These are phyloP conservation scores for Galerucella nymphaeae DNA, from an alignment of 2,888 invertebrate species.

Conservation along the genomic window DNA sequence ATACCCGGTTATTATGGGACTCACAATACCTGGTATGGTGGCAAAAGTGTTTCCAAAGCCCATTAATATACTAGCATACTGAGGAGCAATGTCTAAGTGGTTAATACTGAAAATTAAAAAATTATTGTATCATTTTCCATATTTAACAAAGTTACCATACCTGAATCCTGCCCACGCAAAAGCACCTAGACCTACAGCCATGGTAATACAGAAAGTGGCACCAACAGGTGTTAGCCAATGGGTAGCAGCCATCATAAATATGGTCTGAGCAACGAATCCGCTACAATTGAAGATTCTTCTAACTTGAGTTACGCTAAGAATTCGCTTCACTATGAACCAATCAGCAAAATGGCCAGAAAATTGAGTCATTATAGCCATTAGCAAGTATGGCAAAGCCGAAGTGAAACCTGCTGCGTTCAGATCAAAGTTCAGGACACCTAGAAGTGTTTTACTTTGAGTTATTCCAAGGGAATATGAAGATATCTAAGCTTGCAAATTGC, in stretches of 20 bases:
- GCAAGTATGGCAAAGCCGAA: slow-evolving; percentile 88
- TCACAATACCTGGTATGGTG: slow-evolving; percentile 51
- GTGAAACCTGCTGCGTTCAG: slow-evolving; percentile 84
- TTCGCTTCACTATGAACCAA: slow-evolving; percentile 73
- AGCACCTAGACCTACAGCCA: slow-evolving; percentile 91
- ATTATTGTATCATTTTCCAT: background rate
- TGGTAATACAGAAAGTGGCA: slow-evolving; percentile 84
- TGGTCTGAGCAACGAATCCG: slow-evolving; percentile 81
- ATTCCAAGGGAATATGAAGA: no score
- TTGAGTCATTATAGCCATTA: slow-evolving; percentile 86
- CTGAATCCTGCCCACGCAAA: slow-evolving; percentile 94
- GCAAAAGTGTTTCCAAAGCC: slow-evolving; percentile 51
- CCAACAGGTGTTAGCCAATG: slow-evolving; percentile 74
- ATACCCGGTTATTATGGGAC: slow-evolving; percentile 52
- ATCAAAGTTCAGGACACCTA: slow-evolving; percentile 79
- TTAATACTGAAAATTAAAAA: slow-evolving; percentile 46
- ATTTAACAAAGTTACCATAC: slow-evolving; percentile 66
- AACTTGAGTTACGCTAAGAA: slow-evolving; percentile 80
- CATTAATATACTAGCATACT: slow-evolving; percentile 50
- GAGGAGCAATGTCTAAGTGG: slow-evolving; percentile 52
- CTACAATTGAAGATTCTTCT: slow-evolving; percentile 76
- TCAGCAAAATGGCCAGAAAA: slow-evolving; percentile 87
- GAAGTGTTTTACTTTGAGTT: no score
- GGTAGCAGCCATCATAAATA: slow-evolving; percentile 88
- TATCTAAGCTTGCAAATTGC: background rate